Evolutionary conservation across 2,797 vertebrate species (phyloP), one percentile per base, ranked within the genome.

Genomic region (Manis pentadactyla): DNA sequence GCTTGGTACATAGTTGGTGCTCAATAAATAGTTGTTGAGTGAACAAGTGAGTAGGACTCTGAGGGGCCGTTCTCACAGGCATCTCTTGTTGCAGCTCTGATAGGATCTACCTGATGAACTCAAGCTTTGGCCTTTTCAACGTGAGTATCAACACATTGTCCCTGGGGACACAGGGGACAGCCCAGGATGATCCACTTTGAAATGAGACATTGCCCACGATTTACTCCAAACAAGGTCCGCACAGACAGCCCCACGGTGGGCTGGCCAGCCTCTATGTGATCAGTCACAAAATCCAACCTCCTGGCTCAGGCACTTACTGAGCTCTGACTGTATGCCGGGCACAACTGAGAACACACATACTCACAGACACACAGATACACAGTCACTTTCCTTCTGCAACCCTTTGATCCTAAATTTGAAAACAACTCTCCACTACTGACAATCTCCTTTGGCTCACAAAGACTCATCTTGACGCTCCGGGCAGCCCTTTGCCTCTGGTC

Each of bases 61-160:
- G 2, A 77, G 46, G 31, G 19, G 29, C 34, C 53, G 57, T 49
- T 63, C 88, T 95, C 82, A 95, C 2, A 1, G 31, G 71, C 39
- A 34, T 90, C 81, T 98, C 96, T 59, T 75, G 10, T 97, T 97
- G n/a, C 93, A 98, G 98, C 3, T 18, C n/a, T 59, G 84, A 98
- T 6, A 77, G 86, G 34, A 96, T 98, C 73, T 64, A 93, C 15
- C 81, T 97, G 66, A 79, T 98, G 97, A 97, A 96, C 73, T 96
- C 97, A 0, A 64, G 55, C 8, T 95, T 97, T 21, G 57, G 51
- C 6, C 25, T 93, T 13, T 98, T 98, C 59, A n/a, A 94, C 0
- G 97, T 98, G 90, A 97, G 97, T 97, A 77, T 77, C 53, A 37
- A 75, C 31, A 64, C 63, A 29, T n/a, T 7, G 15, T 63, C 63